Percentiles rank a stretch among this genome's conserved stretches.
phyloP scores from a whole-genome alignment of 2,888 invertebrate species.

The Pemphredon lugubris region DNA sequence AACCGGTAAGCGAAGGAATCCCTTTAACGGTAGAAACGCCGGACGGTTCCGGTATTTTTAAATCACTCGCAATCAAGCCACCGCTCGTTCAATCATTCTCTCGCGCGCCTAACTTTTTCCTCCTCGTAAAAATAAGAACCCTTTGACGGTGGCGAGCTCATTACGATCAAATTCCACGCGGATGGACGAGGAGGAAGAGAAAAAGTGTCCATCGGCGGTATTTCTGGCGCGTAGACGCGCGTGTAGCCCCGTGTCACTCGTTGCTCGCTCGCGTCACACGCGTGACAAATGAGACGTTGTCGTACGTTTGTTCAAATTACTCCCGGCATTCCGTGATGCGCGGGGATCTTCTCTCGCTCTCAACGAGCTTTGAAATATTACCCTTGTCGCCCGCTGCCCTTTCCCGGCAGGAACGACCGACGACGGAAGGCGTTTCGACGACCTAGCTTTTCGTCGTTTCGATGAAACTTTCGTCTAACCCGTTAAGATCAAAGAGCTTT shows the following conservation, averaged over 20 bases:
- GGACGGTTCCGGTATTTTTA: conserved; percentile 30
- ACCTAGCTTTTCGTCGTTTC: conserved; percentile 17
- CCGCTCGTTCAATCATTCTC: conserved; percentile 21
- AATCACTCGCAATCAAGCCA: conserved; percentile 13
- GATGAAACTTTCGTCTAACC: neutral
- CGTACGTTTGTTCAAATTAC: conserved; percentile 80
- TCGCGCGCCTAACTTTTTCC: neutral
- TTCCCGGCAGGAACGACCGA: conserved; percentile 33
- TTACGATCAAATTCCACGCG: conserved; percentile 64
- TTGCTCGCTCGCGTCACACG: conserved; percentile 65
- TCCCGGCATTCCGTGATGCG: conserved; percentile 72
- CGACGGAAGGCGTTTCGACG: conserved; percentile 38
- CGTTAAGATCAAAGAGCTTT: conserved; percentile 7
- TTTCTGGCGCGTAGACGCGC: conserved; percentile 62
- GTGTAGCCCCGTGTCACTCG: conserved; percentile 61
- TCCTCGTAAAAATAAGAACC: conserved; percentile 47
- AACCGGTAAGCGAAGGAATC: too few species aligned
- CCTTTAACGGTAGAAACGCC: too few species aligned
- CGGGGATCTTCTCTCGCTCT: conserved; percentile 54
- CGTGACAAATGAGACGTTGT: conserved; percentile 80
- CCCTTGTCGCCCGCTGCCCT: conserved; percentile 59
- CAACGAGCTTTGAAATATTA: conserved; percentile 78
- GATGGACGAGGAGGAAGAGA: conserved; percentile 41
- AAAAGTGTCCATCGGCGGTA: conserved; percentile 68
- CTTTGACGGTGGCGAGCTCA: conserved; percentile 56